Evolutionary conservation across 1,140 invertebrate genomes (phyloP), one percentile per base, ranked within the genome.

Genomic region (Melipona quadrifasciata): DNA sequence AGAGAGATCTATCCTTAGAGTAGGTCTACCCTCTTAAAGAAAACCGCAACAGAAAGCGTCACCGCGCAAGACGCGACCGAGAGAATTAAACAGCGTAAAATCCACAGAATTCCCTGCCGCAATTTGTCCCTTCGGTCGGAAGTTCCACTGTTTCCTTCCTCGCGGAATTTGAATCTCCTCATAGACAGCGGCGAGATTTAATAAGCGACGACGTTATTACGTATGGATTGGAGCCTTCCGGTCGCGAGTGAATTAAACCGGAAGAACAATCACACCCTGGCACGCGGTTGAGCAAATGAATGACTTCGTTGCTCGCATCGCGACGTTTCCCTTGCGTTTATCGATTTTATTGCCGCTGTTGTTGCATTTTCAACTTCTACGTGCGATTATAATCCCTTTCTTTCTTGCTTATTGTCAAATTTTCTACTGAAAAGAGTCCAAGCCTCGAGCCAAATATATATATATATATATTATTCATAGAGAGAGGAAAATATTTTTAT

Each of bases 131-230:
- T 5, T 75, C 24, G 57, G 21, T 21, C 55, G 65, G 47, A 55
- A 74, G 58, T 86, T 86, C 61, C n/a, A 12, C 31, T 31, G 55
- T 75, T 75, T 75, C 3, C 73, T 58, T 34, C 21, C 73, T 58
- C 55, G 73, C 14, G n/a, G 89, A 93, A 92, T 93, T 92, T 93
- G 91, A 92, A 93, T 92, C 82, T 84, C 57, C 72, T 80, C 71
- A 76, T 87, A 87, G 81, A 68, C 65, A 77, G 55, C 81, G 80
- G 34, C 47, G 78, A 87, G 86, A 89, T 91, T 91, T 91, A 89
- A 90, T 87, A 90, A 88, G 77, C 79, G 53, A 17, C 71, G 77
- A 34, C 47, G 21, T 79, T 79, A 68, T 58, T 75, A 79, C 34
- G 61, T 79, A 79, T 55, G 64, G 61, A 79, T 75, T 34, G 73